These are phyloP conservation scores for Sebastes baramenuke DNA, from an alignment of 2,797 vertebrate genomes.

Conservation along the genomic window DNA sequence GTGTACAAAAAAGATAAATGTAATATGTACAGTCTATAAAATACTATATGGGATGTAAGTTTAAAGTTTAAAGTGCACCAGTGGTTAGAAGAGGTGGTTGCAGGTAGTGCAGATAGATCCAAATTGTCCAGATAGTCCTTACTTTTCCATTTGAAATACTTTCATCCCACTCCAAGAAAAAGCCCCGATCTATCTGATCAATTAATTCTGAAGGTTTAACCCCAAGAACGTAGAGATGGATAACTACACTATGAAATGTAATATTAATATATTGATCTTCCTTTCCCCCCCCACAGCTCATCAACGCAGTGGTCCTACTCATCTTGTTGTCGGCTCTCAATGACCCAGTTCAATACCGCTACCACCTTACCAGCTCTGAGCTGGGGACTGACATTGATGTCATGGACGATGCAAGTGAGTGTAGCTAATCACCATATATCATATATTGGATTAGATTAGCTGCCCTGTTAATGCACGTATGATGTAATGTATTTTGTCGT, in stretches of 20 bases:
- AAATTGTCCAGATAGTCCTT: too few relatives aligned
- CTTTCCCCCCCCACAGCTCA: constrained; percentile 82
- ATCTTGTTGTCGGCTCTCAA: constrained; percentile 93
- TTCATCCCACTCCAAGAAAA: too few relatives aligned
- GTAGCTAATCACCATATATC: constrained; percentile 27
- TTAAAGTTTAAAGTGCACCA: too few relatives aligned
- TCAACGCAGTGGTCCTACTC: constrained; percentile 93
- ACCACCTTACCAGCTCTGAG: constrained; percentile 89
- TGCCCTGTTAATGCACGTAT: too few relatives aligned
- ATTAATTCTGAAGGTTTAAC: not conserved
- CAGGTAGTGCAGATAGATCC: too few relatives aligned
- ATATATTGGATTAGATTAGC: not conserved
- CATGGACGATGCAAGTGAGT: constrained; percentile 99
- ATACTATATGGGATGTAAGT: too few relatives aligned
- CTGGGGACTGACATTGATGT: constrained; percentile 92
- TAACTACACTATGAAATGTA: not conserved
- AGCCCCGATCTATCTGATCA: too few relatives aligned
- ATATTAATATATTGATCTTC: constrained; percentile 14
- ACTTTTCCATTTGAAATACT: too few relatives aligned
- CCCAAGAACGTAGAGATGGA: not conserved
- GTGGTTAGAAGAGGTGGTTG: too few relatives aligned
- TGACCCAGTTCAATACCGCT: constrained; percentile 91
- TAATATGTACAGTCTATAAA: too few relatives aligned
- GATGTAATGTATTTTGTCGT: too few relatives aligned
- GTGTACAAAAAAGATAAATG: too few relatives aligned